These are phyloP conservation scores for Drepana falcataria DNA, from an alignment of 2,888 invertebrate species.

Conservation along the genomic window DNA sequence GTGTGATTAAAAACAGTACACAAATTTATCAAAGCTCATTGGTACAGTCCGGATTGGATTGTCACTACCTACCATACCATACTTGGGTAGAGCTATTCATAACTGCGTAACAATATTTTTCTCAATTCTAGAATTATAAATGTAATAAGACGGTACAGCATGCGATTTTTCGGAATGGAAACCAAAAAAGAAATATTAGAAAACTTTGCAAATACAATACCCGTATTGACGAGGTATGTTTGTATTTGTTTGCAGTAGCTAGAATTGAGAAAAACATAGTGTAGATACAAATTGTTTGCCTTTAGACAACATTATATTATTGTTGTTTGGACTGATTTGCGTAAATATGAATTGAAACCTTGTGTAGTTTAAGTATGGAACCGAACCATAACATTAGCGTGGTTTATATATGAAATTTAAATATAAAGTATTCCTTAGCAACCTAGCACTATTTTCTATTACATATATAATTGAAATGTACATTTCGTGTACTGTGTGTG, in stretches of 20 bases:
- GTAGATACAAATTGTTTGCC: neutral
- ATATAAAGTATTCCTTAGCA: no score
- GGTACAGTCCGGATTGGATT: no score
- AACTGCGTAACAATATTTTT: conserved; percentile 27
- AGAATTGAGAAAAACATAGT: conserved; percentile 49
- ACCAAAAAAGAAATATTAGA: conserved; percentile 49
- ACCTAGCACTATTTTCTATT: no score
- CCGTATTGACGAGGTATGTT: conserved; percentile 57
- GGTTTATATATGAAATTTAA: neutral
- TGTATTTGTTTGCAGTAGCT: conserved; percentile 28
- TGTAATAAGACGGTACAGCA: conserved; percentile 34
- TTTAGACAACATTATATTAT: neutral
- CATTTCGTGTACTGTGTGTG: no score
- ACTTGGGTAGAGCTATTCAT: neutral
- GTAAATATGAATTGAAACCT: no score
- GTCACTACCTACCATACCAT: neutral
- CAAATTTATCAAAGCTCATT: no score
- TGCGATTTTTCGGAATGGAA: conserved; percentile 27
- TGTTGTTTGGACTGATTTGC: neutral
- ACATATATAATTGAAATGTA: no score
- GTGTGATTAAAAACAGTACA: no score
- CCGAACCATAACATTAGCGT: neutral
- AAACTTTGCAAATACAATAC: conserved; percentile 37
- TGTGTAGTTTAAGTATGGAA: no score
- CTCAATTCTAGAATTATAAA: conserved; percentile 62